Base-by-base conservation (phyloP, 2,888 invertebrate genomes). In the Zygothrica quintamaculata region DNA sequence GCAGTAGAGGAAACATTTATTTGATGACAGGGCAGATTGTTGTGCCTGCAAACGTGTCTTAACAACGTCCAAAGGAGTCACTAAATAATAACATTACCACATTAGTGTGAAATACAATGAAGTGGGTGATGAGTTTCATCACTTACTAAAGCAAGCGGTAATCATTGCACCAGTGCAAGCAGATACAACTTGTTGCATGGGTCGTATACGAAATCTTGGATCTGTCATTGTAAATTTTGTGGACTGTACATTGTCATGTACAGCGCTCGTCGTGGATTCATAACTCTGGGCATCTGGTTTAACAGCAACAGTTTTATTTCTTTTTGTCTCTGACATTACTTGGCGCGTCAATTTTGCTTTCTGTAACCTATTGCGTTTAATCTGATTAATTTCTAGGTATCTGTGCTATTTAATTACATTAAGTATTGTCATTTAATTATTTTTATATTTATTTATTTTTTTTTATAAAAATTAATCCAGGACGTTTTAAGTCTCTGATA, bases 51-150 rank as follows among this genome's bases (percentile, higher is more conserved):
- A 92, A 44, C 99, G 94, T 67, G 99, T 98, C 93, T 99, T 99
- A 0, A 99, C 96, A n/a, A 99, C 99, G 92, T 99, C 99, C 75
- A 99, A 92, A 0, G 99, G 99, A 0, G 99, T 99, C 92, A 99
- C 98, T 98, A 34, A 29, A 9, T 18, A 74, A 68, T 29, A 9
- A 9, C 9, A 29, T 29, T 29, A 29, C 9, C 26, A 26, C 26
- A 4, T 9, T 9, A 29, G 29, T 29, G 29, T 9, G 2, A 29
- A 29, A 1, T 9, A 34, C 8, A n/a, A n/a, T n/a, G n/a, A n/a
- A n/a, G n/a, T n/a, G n/a, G n/a, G n/a, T n/a, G n/a, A 37, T 43
- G 11, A 18, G 15, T 26, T 31, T 47, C 40, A 39, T 37, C 50
- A 88, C 93, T 93, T 92, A 97, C 97, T 96, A 84, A 97, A 94